Base-by-base conservation (phyloP, 1,140 invertebrate species). In the Drosophila santomea region DNA sequence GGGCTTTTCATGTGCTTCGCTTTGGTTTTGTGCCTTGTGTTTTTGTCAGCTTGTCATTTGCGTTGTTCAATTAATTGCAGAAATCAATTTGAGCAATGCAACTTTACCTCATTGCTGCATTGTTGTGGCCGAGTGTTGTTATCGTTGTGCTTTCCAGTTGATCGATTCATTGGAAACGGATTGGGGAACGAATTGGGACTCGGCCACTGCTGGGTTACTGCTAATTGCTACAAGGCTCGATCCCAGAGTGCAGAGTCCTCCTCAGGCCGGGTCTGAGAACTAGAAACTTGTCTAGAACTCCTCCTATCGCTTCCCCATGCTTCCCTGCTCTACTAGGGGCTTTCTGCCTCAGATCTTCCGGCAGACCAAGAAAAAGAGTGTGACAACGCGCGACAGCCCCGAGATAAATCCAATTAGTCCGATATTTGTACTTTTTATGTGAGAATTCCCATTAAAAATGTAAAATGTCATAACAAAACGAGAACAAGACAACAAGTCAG, bases 381-480 rank as follows among this genome's bases (percentile, higher is more conserved):
- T 89, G 84, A 90, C 84, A 89, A 89, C 85, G 80, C 81, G 80
- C 84, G 84, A 90, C 84, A 89, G 85, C 83, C 90, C 60, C 82
- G 72, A 91, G 90, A 91, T 91, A 91, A 91, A 91, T 91, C 90
- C 90, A 91, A 91, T 91, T 91, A 91, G 90, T 91, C 90, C 74
- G 90, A 91, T 91, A 91, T 91, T 91, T 91, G 90, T 91, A 91
- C 85, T 91, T 90, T 90, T 91, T 91, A 88, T 91, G 83, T 91
- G 86, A 86, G 86, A 88, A 91, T 91, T 91, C 90, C 75, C 82
- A 91, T 91, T 91, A 91, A 91, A 91, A 91, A 83, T 89, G 80
- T 90, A 86, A 90, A 90, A 90, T 90, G 82, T 86, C 78, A 82
- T 81, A 90, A 90, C 86, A 82, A 76, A 76, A 90, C 86, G 80